Conservation (phyloP, 2,113 vertebrate species). For the Suricata suricatta region DNA sequence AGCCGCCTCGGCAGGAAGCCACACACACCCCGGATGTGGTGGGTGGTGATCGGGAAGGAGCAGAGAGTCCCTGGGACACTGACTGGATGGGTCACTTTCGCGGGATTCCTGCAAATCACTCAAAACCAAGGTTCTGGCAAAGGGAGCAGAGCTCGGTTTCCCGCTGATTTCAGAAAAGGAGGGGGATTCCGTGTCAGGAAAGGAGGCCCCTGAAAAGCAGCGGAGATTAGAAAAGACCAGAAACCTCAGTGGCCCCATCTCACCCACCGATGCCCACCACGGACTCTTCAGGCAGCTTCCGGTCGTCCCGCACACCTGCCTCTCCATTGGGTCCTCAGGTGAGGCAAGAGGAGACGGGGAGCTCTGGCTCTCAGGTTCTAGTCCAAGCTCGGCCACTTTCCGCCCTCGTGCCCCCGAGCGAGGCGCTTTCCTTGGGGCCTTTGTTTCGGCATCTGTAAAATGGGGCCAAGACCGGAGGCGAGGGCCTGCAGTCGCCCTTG, state of each 20-base stretch:
- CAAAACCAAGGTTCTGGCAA: background rate
- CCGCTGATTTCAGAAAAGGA: no score
- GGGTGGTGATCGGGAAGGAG: background rate
- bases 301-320: background rate
- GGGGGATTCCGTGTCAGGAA: background rate
- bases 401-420: background rate
- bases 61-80: background rate
- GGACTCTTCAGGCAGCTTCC: background rate
- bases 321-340: background rate
- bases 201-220: background rate
- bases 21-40: slow-evolving; percentile 49
- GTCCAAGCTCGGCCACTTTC: background rate
- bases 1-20: slow-evolving; percentile 49
- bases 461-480: background rate
- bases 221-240: background rate
- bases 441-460: slow-evolving; percentile 33
- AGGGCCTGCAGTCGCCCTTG: background rate
- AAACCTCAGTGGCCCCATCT: background rate
- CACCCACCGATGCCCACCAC: background rate
- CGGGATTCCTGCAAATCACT: background rate
- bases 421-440: background rate
- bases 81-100: slow-evolving; percentile 24
- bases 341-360: background rate
- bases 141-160: background rate
- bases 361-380: background rate